Conservation (phyloP, 1,140 invertebrate genomes). For the Danaus melanippus region DNA sequence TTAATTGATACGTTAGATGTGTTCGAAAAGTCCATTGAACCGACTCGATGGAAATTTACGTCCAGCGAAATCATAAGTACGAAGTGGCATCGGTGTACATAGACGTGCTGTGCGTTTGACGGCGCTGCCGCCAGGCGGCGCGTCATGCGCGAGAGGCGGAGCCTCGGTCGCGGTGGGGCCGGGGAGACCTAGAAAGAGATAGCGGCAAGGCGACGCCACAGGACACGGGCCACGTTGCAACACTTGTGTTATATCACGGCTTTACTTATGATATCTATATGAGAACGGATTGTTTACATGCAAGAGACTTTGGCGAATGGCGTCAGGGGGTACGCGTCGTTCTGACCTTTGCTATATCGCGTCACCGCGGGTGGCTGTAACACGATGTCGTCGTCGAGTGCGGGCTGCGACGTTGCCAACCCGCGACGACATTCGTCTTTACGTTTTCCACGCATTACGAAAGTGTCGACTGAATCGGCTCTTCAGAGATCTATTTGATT, state of each 20-base stretch:
- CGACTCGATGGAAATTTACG: slow-evolving; percentile 72
- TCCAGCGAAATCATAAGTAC: slow-evolving; percentile 72
- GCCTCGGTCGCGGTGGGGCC: slow-evolving; percentile 45
- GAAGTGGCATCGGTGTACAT: slow-evolving; percentile 70
- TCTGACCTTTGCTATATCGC: slow-evolving; percentile 58
- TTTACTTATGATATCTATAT: slow-evolving; percentile 51
- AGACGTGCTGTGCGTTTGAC: slow-evolving; percentile 53
- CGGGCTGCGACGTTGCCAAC: slow-evolving; percentile 53
- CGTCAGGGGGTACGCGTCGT: slow-evolving; percentile 19
- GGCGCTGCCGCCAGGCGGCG: slow-evolving; percentile 57
- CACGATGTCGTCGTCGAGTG: slow-evolving; percentile 59
- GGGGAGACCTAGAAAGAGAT: slow-evolving; percentile 41
- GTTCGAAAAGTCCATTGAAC: slow-evolving; percentile 72
- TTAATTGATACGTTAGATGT: slow-evolving; percentile 56
- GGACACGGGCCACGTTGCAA: slow-evolving; percentile 43
- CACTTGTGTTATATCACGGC: slow-evolving; percentile 46
- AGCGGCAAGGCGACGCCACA: slow-evolving; percentile 30
- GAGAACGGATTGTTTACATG: slow-evolving; percentile 50
- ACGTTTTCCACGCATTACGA: slow-evolving; percentile 53
- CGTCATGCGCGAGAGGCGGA: slow-evolving; percentile 47
- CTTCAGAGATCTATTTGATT: slow-evolving; percentile 36
- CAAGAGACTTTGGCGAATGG: slow-evolving; percentile 42
- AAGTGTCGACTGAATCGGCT: slow-evolving; percentile 51
- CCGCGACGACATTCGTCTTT: slow-evolving; percentile 42
- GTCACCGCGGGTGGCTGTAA: slow-evolving; percentile 57